These are phyloP conservation scores for Sinelater perroti DNA, from an alignment of 2,888 invertebrate genomes.

Conservation along the genomic window DNA sequence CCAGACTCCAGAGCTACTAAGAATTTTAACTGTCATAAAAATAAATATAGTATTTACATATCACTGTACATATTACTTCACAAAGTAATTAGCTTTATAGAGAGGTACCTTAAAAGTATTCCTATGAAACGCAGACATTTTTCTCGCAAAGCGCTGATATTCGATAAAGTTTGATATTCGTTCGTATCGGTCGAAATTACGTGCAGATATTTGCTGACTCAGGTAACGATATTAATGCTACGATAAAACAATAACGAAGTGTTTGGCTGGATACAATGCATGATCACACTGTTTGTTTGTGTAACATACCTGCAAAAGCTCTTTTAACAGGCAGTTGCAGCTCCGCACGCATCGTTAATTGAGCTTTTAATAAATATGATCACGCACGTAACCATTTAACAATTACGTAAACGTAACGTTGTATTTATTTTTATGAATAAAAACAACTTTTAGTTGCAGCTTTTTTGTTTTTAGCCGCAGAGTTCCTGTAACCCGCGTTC, in stretches of 20 bases:
- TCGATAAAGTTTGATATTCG: no score
- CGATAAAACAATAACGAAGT: slow-evolving; percentile 43
- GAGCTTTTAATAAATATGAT: slow-evolving; percentile 39
- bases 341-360: slow-evolving; percentile 7
- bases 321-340: slow-evolving; percentile 31
- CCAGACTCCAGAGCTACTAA: slow-evolving; percentile 25
- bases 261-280: slow-evolving; percentile 47
- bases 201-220: not conserved
- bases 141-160: not conserved
- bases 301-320: slow-evolving; percentile 31
- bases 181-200: not conserved
- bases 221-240: slow-evolving; percentile 21
- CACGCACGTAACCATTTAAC: slow-evolving; percentile 44
- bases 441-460: slow-evolving; percentile 71
- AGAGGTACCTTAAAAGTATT: slow-evolving; percentile 11
- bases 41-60: slow-evolving; percentile 36
- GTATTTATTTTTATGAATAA: slow-evolving; percentile 65
- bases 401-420: slow-evolving; percentile 16
- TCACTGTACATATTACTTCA: slow-evolving; percentile 35
- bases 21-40: slow-evolving; percentile 11
- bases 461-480: slow-evolving; percentile 50
- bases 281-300: slow-evolving; percentile 44
- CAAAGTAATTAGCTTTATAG: slow-evolving; percentile 17
- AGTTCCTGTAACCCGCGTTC: slow-evolving; percentile 13
- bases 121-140: not conserved